A percentile compares a stretch with the other conserved stretches of the same genome.
These are phyloP conservation scores for Drosophila atroscutellata DNA, from an alignment of 2,888 invertebrate genomes.

Conservation along the genomic window DNA sequence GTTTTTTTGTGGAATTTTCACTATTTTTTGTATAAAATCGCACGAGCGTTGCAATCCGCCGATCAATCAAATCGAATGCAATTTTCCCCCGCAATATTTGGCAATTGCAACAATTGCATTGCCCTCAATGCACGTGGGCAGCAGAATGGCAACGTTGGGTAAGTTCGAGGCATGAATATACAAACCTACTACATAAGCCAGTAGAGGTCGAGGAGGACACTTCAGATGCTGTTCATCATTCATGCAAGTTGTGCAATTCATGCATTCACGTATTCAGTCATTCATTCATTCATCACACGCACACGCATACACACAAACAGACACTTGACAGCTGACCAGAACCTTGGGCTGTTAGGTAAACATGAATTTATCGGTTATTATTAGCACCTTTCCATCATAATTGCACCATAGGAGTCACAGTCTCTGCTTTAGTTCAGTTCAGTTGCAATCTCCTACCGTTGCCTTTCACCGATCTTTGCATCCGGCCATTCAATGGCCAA, in stretches of 20 bases:
- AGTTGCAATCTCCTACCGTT: constrained; percentile 63
- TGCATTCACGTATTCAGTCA: constrained; percentile 9
- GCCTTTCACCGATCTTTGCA: constrained; percentile 42
- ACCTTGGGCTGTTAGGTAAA: constrained; percentile 80
- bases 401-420: constrained; percentile 82
- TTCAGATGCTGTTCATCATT: constrained; percentile 64
- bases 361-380: constrained; percentile 84
- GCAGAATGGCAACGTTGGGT: constrained; percentile 28
- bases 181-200: constrained; percentile 55
- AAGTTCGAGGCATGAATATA: constrained; percentile 27
- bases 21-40: constrained; percentile 47
- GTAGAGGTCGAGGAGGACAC: constrained; percentile 10
- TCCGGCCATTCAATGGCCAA: constrained; percentile 36
- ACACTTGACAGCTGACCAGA: constrained; percentile 76
- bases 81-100: constrained; percentile 62
- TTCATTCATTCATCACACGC: constrained; percentile 32
- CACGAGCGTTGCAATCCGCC: constrained; percentile 70
- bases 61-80: constrained; percentile 66
- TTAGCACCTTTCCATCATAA: constrained; percentile 84
- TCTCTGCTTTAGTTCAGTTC: constrained; percentile 25
- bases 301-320: constrained; percentile 27
- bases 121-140: constrained; percentile 51
- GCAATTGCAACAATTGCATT: constrained; percentile 56
- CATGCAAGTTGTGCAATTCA: constrained; percentile 46
- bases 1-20: constrained; percentile 51